Percentiles rank a stretch among this genome's conserved stretches.
phyloP scores from a whole-genome alignment of 2,888 invertebrate species.

The Falcaria lacertinaria region DNA sequence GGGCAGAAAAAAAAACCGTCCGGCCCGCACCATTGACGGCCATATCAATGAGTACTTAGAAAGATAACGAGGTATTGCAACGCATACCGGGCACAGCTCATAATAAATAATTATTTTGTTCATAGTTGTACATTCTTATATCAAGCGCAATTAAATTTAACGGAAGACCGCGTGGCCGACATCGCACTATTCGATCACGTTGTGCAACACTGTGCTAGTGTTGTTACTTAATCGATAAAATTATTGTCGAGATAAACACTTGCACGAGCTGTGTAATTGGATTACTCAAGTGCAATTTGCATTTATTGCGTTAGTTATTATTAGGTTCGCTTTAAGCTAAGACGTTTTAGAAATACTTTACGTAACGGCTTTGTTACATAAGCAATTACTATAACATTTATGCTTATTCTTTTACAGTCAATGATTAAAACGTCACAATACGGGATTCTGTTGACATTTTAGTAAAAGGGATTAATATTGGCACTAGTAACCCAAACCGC shows the following conservation, averaged over 20 bases:
- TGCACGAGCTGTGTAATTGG: slow-evolving; percentile 37
- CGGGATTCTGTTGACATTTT: too few relatives aligned
- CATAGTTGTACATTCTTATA: slow-evolving; percentile 24
- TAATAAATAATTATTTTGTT: slow-evolving; percentile 23
- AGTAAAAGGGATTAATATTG: too few relatives aligned
- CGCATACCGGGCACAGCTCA: too few relatives aligned
- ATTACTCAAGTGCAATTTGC: slow-evolving; percentile 35
- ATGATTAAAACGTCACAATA: too few relatives aligned
- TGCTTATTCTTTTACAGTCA: too few relatives aligned
- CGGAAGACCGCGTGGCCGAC: slow-evolving; percentile 63
- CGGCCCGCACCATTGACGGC: too few relatives aligned
- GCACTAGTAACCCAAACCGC: too few relatives aligned
- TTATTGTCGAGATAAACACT: slow-evolving; percentile 40
- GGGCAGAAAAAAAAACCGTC: too few relatives aligned
- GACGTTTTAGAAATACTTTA: neutral
- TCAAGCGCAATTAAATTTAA: slow-evolving; percentile 58
- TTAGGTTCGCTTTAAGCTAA: neutral
- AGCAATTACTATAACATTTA: neutral
- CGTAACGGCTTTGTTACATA: neutral
- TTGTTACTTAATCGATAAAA: slow-evolving; percentile 52
- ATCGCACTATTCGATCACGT: slow-evolving; percentile 40
- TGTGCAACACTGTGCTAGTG: slow-evolving; percentile 45
- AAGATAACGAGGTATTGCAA: too few relatives aligned
- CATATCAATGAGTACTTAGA: too few relatives aligned
- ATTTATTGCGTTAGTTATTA: slow-evolving; percentile 11